Evolutionary conservation across 2,888 invertebrate genomes (phyloP), one percentile per base, ranked within the genome.

Genomic region (Bombylius major): DNA sequence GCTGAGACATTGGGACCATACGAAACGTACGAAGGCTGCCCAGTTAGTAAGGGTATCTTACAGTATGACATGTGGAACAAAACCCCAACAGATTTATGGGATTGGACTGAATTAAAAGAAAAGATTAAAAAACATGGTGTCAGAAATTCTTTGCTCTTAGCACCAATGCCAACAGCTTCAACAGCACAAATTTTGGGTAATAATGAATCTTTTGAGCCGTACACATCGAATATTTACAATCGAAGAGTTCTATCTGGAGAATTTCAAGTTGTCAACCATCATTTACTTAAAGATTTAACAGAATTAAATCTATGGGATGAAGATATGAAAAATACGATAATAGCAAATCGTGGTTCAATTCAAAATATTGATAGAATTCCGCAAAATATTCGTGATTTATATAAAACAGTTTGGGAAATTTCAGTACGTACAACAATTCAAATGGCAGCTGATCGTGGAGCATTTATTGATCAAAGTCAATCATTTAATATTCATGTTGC

Each of bases 131-230:
- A 87, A 75, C 81, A 91, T 74, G 99, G 99, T 11, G 77, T 98
- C 0, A 79, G 98, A 56, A 99, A 99, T 76, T 96, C 96, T 4
- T 77, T 97, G 36, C 77, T 99, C 31, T 64, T 98, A 60, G 97
- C 98, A 0, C 97, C 97, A 0, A 99, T 99, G 98, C 98, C 98
- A 0, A 99, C 98, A 6, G 97, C 98, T 9, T 96, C 97, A 1
- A 99, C 98, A 0, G 98, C 99, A 4, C 98, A 99, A 76, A 99
- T 99, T 68, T 81, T 99, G 49, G 99, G 99, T 23, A 99, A 99
- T 70, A 99, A 98, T 71, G 98, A 99, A 73, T 92, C 96, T 0
- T 89, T 97, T 67, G 99, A 99, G 74, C 93, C 99, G 0, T 99
- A 97, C 73, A 98, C 97, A 0, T 95, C 92, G 44, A 99, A 99